Conservation (phyloP, 2,797 vertebrate genomes). For the Anguilla marmorata region DNA sequence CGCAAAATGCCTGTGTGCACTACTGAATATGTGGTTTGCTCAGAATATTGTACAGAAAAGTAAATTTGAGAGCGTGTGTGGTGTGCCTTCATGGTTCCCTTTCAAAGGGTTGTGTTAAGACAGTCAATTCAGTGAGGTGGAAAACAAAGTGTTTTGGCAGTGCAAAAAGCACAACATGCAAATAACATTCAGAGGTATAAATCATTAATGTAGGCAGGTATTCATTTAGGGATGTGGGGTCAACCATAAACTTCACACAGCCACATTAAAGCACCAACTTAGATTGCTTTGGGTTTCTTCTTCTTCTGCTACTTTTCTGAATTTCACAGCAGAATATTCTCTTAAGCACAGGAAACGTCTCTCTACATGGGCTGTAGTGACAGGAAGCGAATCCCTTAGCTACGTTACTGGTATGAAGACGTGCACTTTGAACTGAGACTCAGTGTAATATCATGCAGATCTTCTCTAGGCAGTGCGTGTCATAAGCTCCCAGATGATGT, state of each 20-base stretch:
- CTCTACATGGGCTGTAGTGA: too few relatives aligned
- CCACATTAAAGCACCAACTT: too few relatives aligned
- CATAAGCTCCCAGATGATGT: neutral
- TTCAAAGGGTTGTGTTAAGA: neutral
- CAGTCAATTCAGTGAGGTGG: neutral
- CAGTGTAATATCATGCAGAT: neutral
- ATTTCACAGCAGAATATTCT: too few relatives aligned
- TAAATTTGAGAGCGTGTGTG: neutral
- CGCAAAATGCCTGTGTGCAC: neutral
- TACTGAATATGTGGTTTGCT: neutral
- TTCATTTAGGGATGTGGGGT: too few relatives aligned
- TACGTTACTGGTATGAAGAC: neutral
- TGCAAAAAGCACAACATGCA: neutral
- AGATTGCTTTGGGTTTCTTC: too few relatives aligned
- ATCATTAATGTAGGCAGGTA: too few relatives aligned
- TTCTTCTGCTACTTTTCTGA: too few relatives aligned
- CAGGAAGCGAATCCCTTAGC: too few relatives aligned
- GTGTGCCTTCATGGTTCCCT: neutral
- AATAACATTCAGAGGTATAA: too few relatives aligned
- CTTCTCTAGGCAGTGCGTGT: neutral
- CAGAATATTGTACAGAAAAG: neutral
- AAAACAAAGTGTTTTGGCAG: neutral
- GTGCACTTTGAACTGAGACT: neutral
- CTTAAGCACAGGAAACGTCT: too few relatives aligned
- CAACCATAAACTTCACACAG: too few relatives aligned